Evolutionary conservation across 2,113 vertebrate genomes (phyloP).

Genomic region (Haplotaxodon microlepis): DNA sequence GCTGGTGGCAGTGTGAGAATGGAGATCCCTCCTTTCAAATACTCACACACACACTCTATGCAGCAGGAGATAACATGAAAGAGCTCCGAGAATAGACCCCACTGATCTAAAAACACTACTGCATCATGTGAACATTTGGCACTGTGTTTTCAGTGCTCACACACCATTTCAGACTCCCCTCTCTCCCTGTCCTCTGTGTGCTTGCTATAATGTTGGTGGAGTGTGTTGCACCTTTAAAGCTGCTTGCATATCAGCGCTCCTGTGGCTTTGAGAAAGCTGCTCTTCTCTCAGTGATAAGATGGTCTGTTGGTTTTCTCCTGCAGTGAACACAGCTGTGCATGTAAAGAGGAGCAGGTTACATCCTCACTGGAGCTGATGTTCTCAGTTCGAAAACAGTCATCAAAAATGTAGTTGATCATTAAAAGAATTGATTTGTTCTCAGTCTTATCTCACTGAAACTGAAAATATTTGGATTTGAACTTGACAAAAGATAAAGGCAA

Average conservation of each 20-base stretch:
- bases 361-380: not conserved
- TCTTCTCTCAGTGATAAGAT: constrained; percentile 7
- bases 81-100: constrained; percentile 24
- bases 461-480: not conserved
- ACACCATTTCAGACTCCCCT: not conserved
- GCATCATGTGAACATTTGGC: not conserved
- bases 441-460: not conserved
- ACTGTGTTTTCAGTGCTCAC: not conserved
- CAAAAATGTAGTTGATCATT: not conserved
- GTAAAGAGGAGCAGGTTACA: not conserved
- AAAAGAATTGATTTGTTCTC: not conserved
- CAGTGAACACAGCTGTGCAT: not conserved
- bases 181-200: not conserved
- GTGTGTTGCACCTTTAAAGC: not conserved
- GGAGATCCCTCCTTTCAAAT: not conserved
- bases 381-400: not conserved
- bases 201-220: not conserved
- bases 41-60: not conserved
- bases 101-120: constrained; percentile 16
- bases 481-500: not conserved
- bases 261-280: not conserved
- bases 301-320: not conserved
- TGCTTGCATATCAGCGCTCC: not conserved
- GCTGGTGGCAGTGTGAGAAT: constrained; percentile 40
- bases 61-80: constrained; percentile 37